Evolutionary conservation across 35 echinoderm and acorn worm species (phyloP).

Genomic region (Apostichopus parvimensis): DNA sequence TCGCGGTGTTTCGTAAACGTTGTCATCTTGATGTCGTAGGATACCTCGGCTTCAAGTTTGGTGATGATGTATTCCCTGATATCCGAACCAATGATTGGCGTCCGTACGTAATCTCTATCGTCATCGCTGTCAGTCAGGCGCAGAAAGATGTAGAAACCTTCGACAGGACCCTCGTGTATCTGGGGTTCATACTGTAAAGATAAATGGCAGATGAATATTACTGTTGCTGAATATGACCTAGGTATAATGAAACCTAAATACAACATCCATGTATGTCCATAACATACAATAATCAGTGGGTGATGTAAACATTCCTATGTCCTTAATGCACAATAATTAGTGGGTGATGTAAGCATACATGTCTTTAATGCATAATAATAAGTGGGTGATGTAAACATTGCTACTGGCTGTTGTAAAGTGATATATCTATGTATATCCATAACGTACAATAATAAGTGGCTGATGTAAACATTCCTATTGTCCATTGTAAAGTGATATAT

Average conservation of each 20-base stretch:
- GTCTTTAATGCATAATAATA: no score
- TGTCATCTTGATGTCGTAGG: conserved; percentile 93
- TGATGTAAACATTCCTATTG: no score
- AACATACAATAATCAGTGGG: not conserved
- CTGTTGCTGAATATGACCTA: no score
- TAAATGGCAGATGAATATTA: not conserved
- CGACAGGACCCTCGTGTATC: conserved; percentile 29
- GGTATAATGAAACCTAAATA: not conserved
- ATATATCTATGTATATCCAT: no score
- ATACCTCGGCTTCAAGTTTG: conserved; percentile 77
- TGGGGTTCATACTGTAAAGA: conserved; percentile 63
- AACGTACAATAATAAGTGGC: no score
- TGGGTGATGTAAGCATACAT: no score
- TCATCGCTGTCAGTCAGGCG: conserved; percentile 84
- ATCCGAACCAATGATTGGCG: conserved; percentile 55
- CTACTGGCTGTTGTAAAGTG: no score
- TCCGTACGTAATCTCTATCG: conserved; percentile 78
- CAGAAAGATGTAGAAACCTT: conserved; percentile 82
- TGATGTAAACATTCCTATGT: not conserved
- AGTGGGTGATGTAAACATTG: no score
- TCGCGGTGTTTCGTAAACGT: conserved; percentile 50
- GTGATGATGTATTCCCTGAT: conserved; percentile 60
- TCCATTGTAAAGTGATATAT: not conserved
- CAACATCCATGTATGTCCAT: not conserved
- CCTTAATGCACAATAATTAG: no score